Evolutionary conservation across 2,797 vertebrate genomes (phyloP), one percentile per base, ranked within the genome.

Genomic region (Bovichtus diacanthus): DNA sequence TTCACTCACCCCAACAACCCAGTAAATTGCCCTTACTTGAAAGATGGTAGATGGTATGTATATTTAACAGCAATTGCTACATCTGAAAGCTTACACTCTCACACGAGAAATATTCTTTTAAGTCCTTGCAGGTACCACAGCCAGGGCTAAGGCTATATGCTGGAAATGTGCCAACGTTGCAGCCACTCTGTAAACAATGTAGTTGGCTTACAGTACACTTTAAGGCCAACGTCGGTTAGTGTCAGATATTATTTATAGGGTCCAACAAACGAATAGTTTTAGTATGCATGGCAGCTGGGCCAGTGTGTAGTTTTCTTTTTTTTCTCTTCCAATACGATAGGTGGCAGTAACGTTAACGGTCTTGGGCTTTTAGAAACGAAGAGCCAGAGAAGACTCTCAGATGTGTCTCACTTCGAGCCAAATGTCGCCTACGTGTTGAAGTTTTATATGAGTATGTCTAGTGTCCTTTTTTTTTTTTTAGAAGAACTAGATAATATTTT

Each of bases 21-120:
- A 72, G 80, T 60, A 88, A 90, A 90, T 84, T 90, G 72, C 69
- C 77, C 68, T 82, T 55, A 73, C 47, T 87, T 87, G 71, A 87
- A 71, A 85, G 61, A 76, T 55, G 59, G 63, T n/a, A 19, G 76
- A 43, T 31, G 34, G 61, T 76, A 16, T 76, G 53, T 75, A 21
- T 65, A 62, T 63, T 74, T 83, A 68, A 67, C 38, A 74, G 63
- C 61, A 51, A 67, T 3, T 56, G 56, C 41, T 31, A 38, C 21
- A 27, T 68, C 19, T 64, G 75, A 67, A 74, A 60, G 9, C 76
- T 63, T 47, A 64, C 62, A 74, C 86, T n/a, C 34, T 43, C 60
- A 59, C 51, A 39, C 4, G 39, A 59, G 39, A 58, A 47, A 70
- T 36, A 16, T 21, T 56, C 25, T 29, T 34, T 15, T 5, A 70